phyloP scores from a whole-genome alignment of 2,797 vertebrate species.

The Lacerta agilis region DNA sequence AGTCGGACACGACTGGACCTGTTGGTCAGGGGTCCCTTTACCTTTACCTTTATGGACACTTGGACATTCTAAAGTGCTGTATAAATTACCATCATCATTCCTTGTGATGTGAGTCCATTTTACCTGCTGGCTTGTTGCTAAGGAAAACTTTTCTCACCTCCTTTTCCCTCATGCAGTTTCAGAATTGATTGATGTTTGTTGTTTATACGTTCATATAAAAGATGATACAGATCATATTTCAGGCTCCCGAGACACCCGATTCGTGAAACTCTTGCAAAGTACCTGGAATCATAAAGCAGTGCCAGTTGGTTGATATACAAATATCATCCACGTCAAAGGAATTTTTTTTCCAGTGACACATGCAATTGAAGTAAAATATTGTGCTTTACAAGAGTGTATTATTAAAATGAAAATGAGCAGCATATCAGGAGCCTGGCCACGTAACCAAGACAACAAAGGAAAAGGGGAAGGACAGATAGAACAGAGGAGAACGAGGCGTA shows the following conservation, averaged over 20 bases:
- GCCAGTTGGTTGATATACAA: constrained; percentile 70
- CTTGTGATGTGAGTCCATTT: constrained; percentile 3
- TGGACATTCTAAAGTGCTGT: background rate
- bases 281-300: constrained; percentile 61
- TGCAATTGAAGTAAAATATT: constrained; percentile 77
- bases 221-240: constrained; percentile 62
- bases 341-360: constrained; percentile 77
- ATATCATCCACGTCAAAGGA: constrained; percentile 72
- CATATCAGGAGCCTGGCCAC: constrained; percentile 69
- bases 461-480: constrained; percentile 65
- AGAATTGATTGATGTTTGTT: constrained; percentile 56
- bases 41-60: background rate
- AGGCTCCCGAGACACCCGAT: constrained; percentile 58
- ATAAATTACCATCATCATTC: background rate
- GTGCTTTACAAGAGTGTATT: constrained; percentile 74
- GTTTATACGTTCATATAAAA: constrained; percentile 6
- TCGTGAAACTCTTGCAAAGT: constrained; percentile 56
- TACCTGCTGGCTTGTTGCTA: background rate
- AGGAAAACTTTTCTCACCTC: background rate
- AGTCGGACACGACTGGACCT: no score
- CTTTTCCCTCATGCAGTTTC: constrained; percentile 26
- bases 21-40: no score
- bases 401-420: constrained; percentile 79
- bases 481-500: constrained; percentile 65
- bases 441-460: constrained; percentile 83